These are phyloP conservation scores for Aphodius sticticus DNA, from an alignment of 2,888 invertebrate species.

Conservation along the genomic window DNA sequence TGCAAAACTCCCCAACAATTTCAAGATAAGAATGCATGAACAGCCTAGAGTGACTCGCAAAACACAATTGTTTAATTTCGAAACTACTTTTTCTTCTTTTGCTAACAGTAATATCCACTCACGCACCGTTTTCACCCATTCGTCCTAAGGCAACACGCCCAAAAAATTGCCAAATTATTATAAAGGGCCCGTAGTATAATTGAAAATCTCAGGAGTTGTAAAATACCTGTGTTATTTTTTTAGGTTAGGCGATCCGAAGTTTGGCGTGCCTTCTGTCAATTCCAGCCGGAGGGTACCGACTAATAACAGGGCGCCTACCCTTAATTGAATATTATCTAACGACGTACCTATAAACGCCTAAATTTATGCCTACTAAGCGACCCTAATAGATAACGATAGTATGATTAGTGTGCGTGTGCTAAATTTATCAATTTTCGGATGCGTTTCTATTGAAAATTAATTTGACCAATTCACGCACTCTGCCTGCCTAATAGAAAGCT, in stretches of 20 bases:
- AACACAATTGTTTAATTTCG: background rate
- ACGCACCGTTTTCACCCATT: background rate
- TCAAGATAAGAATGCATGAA: background rate
- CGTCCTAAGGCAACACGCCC: background rate
- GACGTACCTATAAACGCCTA: constrained; percentile 28
- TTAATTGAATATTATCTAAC: constrained; percentile 40
- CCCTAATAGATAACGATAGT: background rate
- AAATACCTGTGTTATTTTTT: background rate
- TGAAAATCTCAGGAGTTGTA: background rate
- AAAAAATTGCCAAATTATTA: background rate
- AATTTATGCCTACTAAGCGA: constrained; percentile 20
- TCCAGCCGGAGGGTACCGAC: constrained; percentile 41
- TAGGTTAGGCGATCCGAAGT: constrained; percentile 23
- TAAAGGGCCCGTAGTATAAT: background rate
- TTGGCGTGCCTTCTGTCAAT: constrained; percentile 8
- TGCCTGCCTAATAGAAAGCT: background rate
- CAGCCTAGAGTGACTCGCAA: background rate
- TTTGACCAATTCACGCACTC: background rate
- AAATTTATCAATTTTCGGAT: background rate
- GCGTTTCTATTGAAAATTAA: background rate
- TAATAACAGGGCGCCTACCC: constrained; percentile 37
- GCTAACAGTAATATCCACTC: background rate
- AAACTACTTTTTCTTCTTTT: background rate
- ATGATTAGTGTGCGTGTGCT: background rate
- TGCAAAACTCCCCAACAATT: background rate